phyloP scores from a whole-genome alignment of 2,888 invertebrate genomes.

The Leptinotarsa tumamoca region DNA sequence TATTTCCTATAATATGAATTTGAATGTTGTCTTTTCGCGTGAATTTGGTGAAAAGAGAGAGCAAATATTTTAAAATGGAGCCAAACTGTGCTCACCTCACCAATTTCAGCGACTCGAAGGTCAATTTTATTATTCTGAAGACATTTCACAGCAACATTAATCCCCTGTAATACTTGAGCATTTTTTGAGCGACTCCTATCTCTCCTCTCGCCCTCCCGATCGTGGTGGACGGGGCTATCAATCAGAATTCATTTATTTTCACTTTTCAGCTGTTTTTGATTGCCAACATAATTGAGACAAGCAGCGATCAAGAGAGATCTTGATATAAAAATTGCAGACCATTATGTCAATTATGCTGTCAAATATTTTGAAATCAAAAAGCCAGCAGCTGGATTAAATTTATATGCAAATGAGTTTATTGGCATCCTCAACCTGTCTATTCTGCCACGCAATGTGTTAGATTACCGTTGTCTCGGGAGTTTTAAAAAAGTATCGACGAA shows the following conservation, averaged over 20 bases:
- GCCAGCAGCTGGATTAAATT: not conserved
- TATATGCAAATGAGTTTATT: constrained; percentile 9
- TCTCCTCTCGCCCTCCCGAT: too few species aligned
- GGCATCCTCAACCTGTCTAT: not conserved
- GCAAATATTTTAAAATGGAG: too few species aligned
- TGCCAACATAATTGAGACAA: constrained; percentile 3
- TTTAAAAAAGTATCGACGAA: too few species aligned
- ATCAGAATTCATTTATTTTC: not conserved
- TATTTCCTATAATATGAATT: too few species aligned
- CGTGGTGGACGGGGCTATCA: not conserved
- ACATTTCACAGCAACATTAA: too few species aligned
- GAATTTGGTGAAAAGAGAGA: too few species aligned
- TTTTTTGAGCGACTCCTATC: too few species aligned
- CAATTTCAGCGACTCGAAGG: too few species aligned
- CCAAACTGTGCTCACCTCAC: too few species aligned
- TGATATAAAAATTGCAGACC: constrained; percentile 1
- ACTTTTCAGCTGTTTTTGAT: not conserved
- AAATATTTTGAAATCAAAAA: not conserved
- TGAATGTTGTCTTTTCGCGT: too few species aligned
- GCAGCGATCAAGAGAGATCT: not conserved
- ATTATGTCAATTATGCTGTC: constrained; percentile 7
- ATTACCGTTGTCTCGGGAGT: not conserved
- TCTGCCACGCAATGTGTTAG: not conserved
- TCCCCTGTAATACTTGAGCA: too few species aligned
- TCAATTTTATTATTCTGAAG: too few species aligned